A percentile compares a stretch with the other conserved stretches of the same genome.
phyloP scores from a whole-genome alignment of 2,113 vertebrate species.

The Barnardius zonarius region DNA sequence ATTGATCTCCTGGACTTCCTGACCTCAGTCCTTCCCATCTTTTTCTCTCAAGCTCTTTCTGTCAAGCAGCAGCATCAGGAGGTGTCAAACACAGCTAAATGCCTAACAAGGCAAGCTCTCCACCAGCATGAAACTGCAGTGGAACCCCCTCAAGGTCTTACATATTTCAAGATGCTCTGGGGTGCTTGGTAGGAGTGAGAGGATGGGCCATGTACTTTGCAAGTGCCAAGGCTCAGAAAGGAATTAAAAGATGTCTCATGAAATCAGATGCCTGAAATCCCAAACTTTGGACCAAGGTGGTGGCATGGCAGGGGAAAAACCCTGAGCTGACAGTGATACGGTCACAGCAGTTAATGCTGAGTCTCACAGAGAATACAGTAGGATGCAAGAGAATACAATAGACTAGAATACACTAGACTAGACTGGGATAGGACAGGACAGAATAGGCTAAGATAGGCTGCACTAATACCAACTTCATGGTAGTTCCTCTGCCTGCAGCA shows the following conservation, averaged over 20 bases:
- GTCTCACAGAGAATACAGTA: not conserved
- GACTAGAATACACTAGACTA: not conserved
- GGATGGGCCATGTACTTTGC: not conserved
- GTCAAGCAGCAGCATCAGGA: not conserved
- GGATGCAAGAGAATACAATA: not conserved
- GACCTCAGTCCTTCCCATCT: not conserved
- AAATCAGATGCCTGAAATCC: not conserved
- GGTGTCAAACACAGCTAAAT: not conserved
- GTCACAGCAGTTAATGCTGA: not conserved
- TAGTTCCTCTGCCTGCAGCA: not conserved
- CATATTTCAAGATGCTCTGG: not conserved
- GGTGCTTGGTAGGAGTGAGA: not conserved
- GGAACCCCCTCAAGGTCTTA: not conserved
- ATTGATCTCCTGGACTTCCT: not conserved
- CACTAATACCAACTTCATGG: not conserved
- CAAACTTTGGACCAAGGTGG: not conserved
- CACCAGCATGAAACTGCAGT: not conserved
- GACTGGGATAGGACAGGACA: not conserved
- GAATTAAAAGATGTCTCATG: not conserved
- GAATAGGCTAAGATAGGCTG: not conserved
- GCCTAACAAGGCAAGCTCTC: not conserved
- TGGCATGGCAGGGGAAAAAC: not conserved
- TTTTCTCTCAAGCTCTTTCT: not conserved
- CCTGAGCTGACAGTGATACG: not conserved
- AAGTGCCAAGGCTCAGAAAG: not conserved